Conservation (phyloP, 2,888 invertebrate species). For the Synergus gifuensis region DNA sequence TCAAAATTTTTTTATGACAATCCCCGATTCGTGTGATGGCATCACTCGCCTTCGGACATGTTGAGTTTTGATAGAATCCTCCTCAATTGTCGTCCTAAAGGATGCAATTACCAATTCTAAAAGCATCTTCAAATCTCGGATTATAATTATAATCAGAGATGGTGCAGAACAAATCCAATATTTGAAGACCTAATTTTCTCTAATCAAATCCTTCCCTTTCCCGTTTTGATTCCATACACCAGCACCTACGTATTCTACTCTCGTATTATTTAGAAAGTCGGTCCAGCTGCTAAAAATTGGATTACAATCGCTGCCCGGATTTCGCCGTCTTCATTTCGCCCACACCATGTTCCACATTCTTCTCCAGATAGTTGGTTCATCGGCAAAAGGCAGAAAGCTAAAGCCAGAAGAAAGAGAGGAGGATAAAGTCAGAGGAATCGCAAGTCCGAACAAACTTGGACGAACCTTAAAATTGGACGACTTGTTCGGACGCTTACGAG, state of each 20-base stretch:
- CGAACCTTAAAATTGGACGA: slow-evolving; percentile 71
- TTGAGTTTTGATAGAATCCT: too few relatives aligned
- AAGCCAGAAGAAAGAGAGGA: slow-evolving; percentile 22
- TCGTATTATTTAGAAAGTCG: background rate
- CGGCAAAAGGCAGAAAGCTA: background rate
- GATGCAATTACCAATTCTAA: background rate
- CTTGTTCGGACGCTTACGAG: slow-evolving; percentile 71
- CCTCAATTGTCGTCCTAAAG: background rate
- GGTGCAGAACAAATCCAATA: background rate
- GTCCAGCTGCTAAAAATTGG: background rate
- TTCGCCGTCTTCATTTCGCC: background rate
- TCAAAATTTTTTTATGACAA: too few relatives aligned
- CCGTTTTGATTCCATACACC: background rate
- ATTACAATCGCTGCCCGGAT: background rate
- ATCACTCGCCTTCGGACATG: too few relatives aligned
- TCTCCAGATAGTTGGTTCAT: slow-evolving; percentile 42
- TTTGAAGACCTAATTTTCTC: background rate
- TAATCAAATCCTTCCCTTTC: background rate
- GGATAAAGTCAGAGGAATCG: slow-evolving; percentile 58
- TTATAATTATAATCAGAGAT: slow-evolving; percentile 7
- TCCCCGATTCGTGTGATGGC: too few relatives aligned
- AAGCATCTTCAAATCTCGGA: background rate
- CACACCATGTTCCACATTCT: background rate
- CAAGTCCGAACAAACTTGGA: slow-evolving; percentile 66
- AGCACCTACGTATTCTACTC: background rate